Evolutionary conservation across 2,797 vertebrate genomes (phyloP).

Genomic region (Cryptoprocta ferox): DNA sequence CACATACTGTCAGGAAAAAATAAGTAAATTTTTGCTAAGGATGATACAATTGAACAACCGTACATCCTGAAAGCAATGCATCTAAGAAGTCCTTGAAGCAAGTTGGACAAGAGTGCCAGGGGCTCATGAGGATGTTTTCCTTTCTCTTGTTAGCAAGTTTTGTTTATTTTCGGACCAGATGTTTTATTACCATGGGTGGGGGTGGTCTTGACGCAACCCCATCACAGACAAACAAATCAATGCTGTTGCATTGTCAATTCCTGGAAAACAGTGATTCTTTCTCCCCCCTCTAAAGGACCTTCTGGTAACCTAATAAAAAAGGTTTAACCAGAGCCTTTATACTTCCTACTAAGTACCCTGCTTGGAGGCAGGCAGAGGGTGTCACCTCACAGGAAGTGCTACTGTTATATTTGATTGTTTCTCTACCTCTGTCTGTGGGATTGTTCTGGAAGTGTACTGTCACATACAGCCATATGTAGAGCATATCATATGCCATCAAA

Average conservation of each 20-base stretch:
- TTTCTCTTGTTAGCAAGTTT: conserved; percentile 83
- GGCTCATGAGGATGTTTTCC: conserved; percentile 89
- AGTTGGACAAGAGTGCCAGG: conserved; percentile 82
- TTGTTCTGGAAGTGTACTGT: conserved; percentile 61
- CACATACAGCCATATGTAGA: conserved; percentile 74
- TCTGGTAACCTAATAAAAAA: conserved; percentile 88
- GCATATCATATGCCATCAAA: conserved; percentile 69
- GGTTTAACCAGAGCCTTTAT: conserved; percentile 85
- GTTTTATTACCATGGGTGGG: conserved; percentile 88
- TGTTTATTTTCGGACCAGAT: conserved; percentile 91
- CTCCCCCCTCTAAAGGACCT: conserved; percentile 85
- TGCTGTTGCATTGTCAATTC: conserved; percentile 80
- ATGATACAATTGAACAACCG: conserved; percentile 77
- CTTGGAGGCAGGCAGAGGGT: conserved; percentile 82
- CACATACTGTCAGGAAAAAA: conserved; percentile 56
- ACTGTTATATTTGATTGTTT: conserved; percentile 56
- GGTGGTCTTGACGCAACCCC: conserved; percentile 84
- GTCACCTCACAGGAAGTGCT: conserved; percentile 72
- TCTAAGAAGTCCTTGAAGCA: conserved; percentile 85
- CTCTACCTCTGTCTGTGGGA: conserved; percentile 76
- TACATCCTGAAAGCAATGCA: conserved; percentile 84
- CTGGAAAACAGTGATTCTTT: conserved; percentile 72
- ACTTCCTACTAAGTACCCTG: conserved; percentile 86
- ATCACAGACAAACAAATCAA: conserved; percentile 88
- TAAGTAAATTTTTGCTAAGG: conserved; percentile 60